Evolutionary conservation across 2,888 invertebrate genomes (phyloP), one percentile per base, ranked within the genome.

Genomic region (Ichneumoninae sp.): DNA sequence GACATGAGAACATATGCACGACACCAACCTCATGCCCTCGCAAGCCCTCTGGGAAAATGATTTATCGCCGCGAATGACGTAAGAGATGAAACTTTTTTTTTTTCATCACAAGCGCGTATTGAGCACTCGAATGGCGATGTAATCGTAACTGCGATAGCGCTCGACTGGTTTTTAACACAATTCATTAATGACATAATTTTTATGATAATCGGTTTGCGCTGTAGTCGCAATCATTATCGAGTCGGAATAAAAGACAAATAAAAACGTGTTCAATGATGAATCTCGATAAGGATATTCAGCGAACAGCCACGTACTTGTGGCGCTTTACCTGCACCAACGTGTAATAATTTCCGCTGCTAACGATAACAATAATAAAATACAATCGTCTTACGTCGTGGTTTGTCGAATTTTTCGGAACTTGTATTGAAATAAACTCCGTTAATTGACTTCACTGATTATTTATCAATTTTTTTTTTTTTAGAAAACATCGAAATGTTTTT

Each of bases 31-130:
- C 16, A 7, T 63, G 63, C 63, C 63, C 33, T 33, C 33, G 16
- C 6, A 33, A 33, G 63, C 33, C 63, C 63, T 30, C 60, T 19
- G 16, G 33, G 40, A 74, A 74, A 30, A 33, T 63, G 47, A 74
- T 63, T 33, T 30, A 63, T 74, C 60, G 10, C 10, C 33, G 47
- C 40, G 47, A 60, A 63, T 74, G 47, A 74, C 33, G 63, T 63
- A 74, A 47, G 47, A 16, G 33, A 50, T 30, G 44, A 47, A 57
- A 26, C 7, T 22, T 16, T 63, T 63, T 63, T 63, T 26, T 30
- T 33, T n/a, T 16, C 16, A n/a, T 63, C 63, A n/a, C 6, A 16
- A 16, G 6, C 6, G 26, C 30, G 33, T 16, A 30, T 63, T 13
- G 52, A 54, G 19, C 16, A 8, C 44, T 10, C 16, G 60, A 30